Conservation (phyloP, 2,888 invertebrate species). For the Phyto melanocephala region DNA sequence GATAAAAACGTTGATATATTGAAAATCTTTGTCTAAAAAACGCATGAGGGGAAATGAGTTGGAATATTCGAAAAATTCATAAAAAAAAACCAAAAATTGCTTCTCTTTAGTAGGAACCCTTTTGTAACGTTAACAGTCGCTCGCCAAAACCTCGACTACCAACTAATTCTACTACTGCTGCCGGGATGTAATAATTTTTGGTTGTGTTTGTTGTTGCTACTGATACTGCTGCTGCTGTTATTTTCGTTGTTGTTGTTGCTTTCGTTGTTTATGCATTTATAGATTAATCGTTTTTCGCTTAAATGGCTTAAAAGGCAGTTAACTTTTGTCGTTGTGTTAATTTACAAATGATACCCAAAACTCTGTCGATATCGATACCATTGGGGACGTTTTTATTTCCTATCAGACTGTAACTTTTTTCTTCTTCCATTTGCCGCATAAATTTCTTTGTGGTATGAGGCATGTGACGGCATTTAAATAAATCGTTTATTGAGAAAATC, state of each 20-base stretch:
- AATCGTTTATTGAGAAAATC: slow-evolving; percentile 37
- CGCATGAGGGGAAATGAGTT: no score
- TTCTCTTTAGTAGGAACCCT: no score
- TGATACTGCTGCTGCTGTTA: neutral
- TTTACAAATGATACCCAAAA: slow-evolving; percentile 67
- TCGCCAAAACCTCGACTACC: no score
- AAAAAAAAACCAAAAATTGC: no score
- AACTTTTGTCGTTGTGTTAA: slow-evolving; percentile 68
- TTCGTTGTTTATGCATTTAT: slow-evolving; percentile 76
- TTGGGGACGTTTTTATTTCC: slow-evolving; percentile 52
- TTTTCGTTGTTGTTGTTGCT: neutral
- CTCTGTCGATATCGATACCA: slow-evolving; percentile 54
- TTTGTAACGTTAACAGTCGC: no score
- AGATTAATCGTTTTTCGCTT: slow-evolving; percentile 76
- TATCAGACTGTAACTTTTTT: slow-evolving; percentile 35
- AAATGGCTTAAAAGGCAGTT: slow-evolving; percentile 75
- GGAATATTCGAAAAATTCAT: no score
- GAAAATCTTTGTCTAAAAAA: no score
- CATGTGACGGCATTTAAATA: slow-evolving; percentile 34
- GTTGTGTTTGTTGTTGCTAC: neutral
- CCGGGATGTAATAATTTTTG: neutral
- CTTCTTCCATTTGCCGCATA: neutral
- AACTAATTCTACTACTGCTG: neutral
- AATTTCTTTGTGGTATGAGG: slow-evolving; percentile 10
- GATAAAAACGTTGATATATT: no score